Base-by-base conservation (phyloP, 2,888 invertebrate species). In the Nephrocerus scutellatus region DNA sequence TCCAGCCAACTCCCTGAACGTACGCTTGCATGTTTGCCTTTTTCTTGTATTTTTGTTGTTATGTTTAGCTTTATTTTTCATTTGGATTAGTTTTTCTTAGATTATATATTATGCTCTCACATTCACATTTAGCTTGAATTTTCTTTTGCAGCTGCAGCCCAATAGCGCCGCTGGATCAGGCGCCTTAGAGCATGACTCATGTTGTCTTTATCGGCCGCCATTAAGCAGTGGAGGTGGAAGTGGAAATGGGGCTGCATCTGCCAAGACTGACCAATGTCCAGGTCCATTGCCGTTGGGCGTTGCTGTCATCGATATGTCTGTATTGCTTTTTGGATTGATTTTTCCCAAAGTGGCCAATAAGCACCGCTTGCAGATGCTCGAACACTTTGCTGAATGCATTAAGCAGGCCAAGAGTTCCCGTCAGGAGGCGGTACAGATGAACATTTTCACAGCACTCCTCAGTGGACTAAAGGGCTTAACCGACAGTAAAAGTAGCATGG, bases 141-240 rank as follows among this genome's bases (percentile, higher is more conserved):
- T 24, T 21, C 6, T 32, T 24, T 68, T 71, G 24, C 71, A 96
- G 93, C 71, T 96, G 30, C 89, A 93, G 68, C 87, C 92, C 3
- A 86, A 92, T 60, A 92, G 92, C 65, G 92, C 93, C 6, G 87
- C 91, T 36, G 95, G 95, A 4, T 93, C 95, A 3, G 92, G 95
- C 26, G 93, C 97, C 7, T 69, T 98, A 50, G 97, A 98, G 67
- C 96, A 98, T 64, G 97, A 98, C 72, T 80, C 90, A 3, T 90
- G 93, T 61, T 88, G 87, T 56, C 72, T 98, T 40, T 96, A 90
- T 71, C 78, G 84, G 30, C 78, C 80, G 34, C 40, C 42, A 18
- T 32, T 36, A 7, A 16, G 20, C 19, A 9, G 6, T 16, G 33
- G 36, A 18, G n/a, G 40, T 21, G 33, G 34, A 2, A 35, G 36